Evolutionary conservation across 1,140 invertebrate genomes (phyloP).

Genomic region (Camponotus pennsylvanicus): DNA sequence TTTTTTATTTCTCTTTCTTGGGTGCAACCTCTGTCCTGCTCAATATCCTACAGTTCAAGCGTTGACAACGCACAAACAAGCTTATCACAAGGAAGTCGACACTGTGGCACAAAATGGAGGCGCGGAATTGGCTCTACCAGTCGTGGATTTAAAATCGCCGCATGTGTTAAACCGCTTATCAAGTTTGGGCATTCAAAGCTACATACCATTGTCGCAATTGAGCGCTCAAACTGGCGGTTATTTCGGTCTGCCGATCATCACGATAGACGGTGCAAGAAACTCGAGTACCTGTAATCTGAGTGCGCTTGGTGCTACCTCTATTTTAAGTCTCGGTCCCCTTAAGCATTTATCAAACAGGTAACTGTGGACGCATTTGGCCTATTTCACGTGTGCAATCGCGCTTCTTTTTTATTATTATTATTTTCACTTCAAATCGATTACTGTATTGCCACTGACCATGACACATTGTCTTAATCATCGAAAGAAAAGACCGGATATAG

Average conservation of each 20-base stretch:
- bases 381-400: constrained; percentile 44
- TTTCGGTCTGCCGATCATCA: constrained; percentile 91
- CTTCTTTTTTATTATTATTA: background rate
- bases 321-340: constrained; percentile 90
- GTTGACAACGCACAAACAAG: constrained; percentile 90
- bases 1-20: constrained; percentile 72
- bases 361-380: constrained; percentile 74
- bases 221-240: constrained; percentile 88
- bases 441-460: constrained; percentile 43
- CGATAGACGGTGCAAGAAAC: constrained; percentile 89
- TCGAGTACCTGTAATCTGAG: constrained; percentile 88
- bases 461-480: constrained; percentile 24
- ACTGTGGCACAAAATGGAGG: constrained; percentile 80
- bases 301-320: constrained; percentile 89
- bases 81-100: constrained; percentile 88
- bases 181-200: constrained; percentile 90
- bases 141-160: constrained; percentile 90
- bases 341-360: constrained; percentile 88
- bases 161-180: constrained; percentile 88
- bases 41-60: constrained; percentile 90
- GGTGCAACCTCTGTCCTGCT: constrained; percentile 91
- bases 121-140: constrained; percentile 90
- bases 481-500: constrained; percentile 28
- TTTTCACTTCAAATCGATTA: constrained; percentile 21
- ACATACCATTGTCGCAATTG: constrained; percentile 90